Base-by-base conservation (phyloP, 2,888 invertebrate genomes). In the Geophilus truncorum region DNA sequence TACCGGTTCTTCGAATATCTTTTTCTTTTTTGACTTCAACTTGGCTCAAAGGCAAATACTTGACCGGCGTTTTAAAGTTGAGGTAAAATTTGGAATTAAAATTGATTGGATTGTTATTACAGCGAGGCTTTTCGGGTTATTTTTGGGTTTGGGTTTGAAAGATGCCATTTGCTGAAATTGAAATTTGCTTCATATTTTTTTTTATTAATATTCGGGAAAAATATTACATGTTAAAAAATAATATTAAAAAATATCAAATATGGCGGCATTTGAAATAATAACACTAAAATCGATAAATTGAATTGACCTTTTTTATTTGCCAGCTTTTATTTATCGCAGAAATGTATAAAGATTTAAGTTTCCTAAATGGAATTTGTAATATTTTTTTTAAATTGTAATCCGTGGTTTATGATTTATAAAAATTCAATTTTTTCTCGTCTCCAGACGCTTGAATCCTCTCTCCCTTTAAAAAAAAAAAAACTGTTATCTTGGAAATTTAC, bases 401-500 rank as follows among this genome's bases (percentile, higher is more conserved):
- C 28, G 75, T 28, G 75, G 75, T 75, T 28, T 28, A 32, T 75
- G 75, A 75, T 75, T 75, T 75, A 32, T 45, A 45, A 45, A 45
- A 45, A 45, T 45, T 45, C 45, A 45, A 45, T 45, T 45, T 45
- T 3, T 15, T 23, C n/a, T 3, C n/a, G 75, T n/a, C 28, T 12
- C n/a, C n/a, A 15, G 75, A 28, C 1, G 75, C 75, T 32, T 6
- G 75, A 30, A 75, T 4, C 57, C n/a, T n/a, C n/a, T n/a, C n/a
- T n/a, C n/a, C n/a, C n/a, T n/a, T n/a, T n/a, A n/a, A 21, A 32
- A 70, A 28, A 15, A 30, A 36, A 34, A 77, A 18, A 28, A 21
- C 32, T 77, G 28, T 32, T 77, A 78, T 78, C 78, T 78, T 23
- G 7, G 36, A 78, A 78, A 78, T 78, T 78, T 78, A 78, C 78